Evolutionary conservation across 2,888 invertebrate species (phyloP).

Genomic region (Oconnorella tubifera): DNA sequence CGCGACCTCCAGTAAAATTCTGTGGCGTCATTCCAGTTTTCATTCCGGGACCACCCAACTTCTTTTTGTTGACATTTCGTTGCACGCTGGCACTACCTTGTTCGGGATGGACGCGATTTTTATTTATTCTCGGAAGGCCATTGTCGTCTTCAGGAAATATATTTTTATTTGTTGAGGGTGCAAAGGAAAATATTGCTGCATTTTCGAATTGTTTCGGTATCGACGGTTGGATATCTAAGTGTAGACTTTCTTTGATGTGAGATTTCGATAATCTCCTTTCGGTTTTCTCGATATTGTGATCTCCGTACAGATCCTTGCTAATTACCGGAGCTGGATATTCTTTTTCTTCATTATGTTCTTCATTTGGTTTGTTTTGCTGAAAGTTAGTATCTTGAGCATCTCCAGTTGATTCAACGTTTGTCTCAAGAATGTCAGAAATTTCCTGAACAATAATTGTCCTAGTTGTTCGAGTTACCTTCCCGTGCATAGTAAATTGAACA

Average conservation of each 20-base stretch:
- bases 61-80: not conserved
- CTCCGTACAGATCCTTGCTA: not conserved
- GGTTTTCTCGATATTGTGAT: not conserved
- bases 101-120: constrained; percentile 4
- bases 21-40: too few relatives aligned
- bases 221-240: too few relatives aligned
- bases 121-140: not conserved
- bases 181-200: too few relatives aligned
- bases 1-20: not conserved
- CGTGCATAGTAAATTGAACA: too few relatives aligned
- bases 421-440: constrained; percentile 24
- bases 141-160: too few relatives aligned
- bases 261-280: not conserved
- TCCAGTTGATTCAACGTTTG: constrained; percentile 6
- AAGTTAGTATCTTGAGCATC: not conserved
- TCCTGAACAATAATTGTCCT: constrained; percentile 30
- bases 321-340: not conserved
- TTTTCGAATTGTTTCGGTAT: not conserved
- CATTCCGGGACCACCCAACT: not conserved
- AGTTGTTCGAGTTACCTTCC: constrained; percentile 20
- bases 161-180: too few relatives aligned
- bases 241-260: too few relatives aligned
- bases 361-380: too few relatives aligned
- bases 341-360: not conserved
- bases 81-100: not conserved